Evolutionary conservation across 2,113 vertebrate genomes (phyloP), one percentile per base, ranked within the genome.

Genomic region (Mormyrus iriodes): DNA sequence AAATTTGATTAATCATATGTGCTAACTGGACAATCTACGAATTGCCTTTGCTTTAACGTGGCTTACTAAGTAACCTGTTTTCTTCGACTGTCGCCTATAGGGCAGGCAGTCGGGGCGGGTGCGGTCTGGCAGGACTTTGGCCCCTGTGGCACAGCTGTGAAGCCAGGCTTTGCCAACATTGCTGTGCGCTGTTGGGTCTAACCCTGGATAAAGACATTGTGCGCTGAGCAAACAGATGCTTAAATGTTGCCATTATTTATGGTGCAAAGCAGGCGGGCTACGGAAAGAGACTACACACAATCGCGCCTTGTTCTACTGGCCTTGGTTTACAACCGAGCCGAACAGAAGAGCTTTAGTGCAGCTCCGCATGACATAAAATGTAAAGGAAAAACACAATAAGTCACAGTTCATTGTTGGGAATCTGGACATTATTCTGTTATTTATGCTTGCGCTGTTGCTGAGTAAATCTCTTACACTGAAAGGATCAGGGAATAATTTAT

Each of bases 61-160:
- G n/a, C 27, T 31, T 4, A 48, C n/a, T 51, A 52, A 27, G 84
- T 27, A 35, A 48, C 13, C 7, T 31, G 24, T 51, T 85, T 35
- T 3, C 31, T 53, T 89, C 27, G n/a, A 35, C 10, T 79, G 3
- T 83, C 21, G n/a, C 13, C 8, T 13, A 31, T 42, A 24, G 48
- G 15, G 48, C 42, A 3, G 79, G 39, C 19, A 2, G 24, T 13
- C 44, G 58, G 21, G 48, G 46, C 13, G 42, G 44, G 87, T 79
- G 48, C 48, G 15, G 17, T 88, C 6, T 15, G 52, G 49, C 44
- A 88, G 91, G 91, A 93, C 91, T 91, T 93, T 93, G 90, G 31
- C 46, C 87, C 35, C 69, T 87, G 53, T 21, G 10, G n/a, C 83
- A 46, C 3, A 55, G 88, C 61, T 73, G 58, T 85, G 73, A 82